Conservation (phyloP, 2,113 vertebrate genomes). For the Turdus rufiventris region DNA sequence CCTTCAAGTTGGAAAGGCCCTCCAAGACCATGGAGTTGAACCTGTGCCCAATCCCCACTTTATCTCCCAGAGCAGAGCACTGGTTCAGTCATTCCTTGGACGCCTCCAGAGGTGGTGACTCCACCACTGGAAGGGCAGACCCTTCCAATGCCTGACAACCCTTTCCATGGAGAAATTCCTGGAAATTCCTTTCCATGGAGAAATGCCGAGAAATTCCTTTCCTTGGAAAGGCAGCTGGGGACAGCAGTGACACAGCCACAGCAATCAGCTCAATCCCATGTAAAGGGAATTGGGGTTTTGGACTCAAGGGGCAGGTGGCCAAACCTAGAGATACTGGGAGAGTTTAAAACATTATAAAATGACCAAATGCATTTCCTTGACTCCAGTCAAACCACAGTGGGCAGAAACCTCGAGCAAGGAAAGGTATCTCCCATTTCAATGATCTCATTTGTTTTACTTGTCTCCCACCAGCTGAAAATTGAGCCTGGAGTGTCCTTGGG, state of each 20-base stretch:
- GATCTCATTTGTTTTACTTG: background rate
- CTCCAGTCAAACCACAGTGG: background rate
- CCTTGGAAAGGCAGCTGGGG: background rate
- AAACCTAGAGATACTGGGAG: background rate
- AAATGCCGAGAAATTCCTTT: background rate
- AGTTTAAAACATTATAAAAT: background rate
- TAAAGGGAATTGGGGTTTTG: accelerated
- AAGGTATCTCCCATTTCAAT: background rate
- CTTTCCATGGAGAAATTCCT: background rate
- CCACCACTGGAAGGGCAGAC: background rate
- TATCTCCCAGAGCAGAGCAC: background rate
- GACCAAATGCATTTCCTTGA: background rate
- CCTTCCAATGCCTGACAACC: background rate
- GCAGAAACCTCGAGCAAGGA: background rate
- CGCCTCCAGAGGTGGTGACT: background rate
- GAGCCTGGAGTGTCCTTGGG: accelerated
- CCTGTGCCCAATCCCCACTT: too few relatives aligned
- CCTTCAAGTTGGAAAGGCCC: background rate
- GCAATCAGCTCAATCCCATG: background rate
- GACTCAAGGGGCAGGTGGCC: background rate
- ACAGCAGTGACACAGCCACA: background rate
- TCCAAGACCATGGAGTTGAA: background rate
- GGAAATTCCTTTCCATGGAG: background rate
- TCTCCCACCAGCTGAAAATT: background rate
- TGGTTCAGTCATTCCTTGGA: background rate